Percentiles rank a stretch among this genome's conserved stretches.
These are phyloP conservation scores for Mamestra configurata DNA, from an alignment of 1,140 invertebrate species.

Conservation along the genomic window DNA sequence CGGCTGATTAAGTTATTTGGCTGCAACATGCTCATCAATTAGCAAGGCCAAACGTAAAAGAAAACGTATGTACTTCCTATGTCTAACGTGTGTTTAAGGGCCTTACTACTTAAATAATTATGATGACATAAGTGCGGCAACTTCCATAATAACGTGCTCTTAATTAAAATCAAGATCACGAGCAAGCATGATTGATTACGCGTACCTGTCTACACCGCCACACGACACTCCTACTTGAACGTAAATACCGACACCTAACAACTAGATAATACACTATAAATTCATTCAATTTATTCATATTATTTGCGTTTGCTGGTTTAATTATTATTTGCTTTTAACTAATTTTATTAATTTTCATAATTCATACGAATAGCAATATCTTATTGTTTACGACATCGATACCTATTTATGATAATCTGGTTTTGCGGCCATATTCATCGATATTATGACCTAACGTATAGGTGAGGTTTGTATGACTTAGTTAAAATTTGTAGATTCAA, in stretches of 20 bases:
- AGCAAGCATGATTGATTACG: slow-evolving; percentile 31
- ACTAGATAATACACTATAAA: slow-evolving; percentile 10
- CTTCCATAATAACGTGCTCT: neutral
- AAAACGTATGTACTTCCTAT: neutral
- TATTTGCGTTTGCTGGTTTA: neutral
- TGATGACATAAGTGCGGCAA: slow-evolving; percentile 2
- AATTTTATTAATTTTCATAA: neutral
- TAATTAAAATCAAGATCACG: slow-evolving; percentile 42
- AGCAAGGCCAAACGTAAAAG: neutral
- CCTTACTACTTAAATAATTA: neutral
- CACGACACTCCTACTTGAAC: slow-evolving; percentile 7
- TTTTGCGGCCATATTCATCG: too few species aligned
- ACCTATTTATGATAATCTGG: too few species aligned
- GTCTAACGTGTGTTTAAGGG: neutral
- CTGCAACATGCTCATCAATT: neutral
- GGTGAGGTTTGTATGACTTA: too few species aligned
- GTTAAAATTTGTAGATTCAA: neutral
- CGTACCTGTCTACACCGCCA: neutral
- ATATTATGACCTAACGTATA: too few species aligned
- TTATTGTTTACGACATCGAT: neutral
- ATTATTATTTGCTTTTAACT: neutral
- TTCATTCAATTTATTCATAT: neutral
- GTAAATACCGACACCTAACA: slow-evolving; percentile 4
- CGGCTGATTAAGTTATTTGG: too few species aligned
- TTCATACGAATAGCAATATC: neutral